Base-by-base conservation (phyloP, 2,888 invertebrate species). In the Drosophila lutescens region DNA sequence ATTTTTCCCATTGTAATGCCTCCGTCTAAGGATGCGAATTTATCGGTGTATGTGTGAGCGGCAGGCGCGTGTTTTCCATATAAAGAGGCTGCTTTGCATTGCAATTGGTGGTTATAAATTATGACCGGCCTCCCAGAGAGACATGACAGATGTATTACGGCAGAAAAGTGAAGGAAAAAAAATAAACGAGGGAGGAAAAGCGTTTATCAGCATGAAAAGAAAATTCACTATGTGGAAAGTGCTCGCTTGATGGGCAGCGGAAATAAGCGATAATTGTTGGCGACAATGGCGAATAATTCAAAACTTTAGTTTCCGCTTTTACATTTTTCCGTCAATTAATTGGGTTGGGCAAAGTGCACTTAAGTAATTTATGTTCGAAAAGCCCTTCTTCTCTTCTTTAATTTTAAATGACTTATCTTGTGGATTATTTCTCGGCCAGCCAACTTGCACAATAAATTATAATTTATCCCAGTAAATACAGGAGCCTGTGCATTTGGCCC, bases 31-130 rank as follows among this genome's bases (percentile, higher is more conserved):
- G 8, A 46, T 47, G 36, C 49, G 26, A 50, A 60, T 26, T 63
- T 63, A 38, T 65, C 36, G 15, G 44, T 65, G 62, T 60, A 17
- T 43, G 32, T 60, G 62, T 34, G 32, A 41, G 58, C 41, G 17
- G 32, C 23, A 38, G 65, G 82, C 73, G 75, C 86, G 83, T 82
- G 81, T 75, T 82, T 85, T 77, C 69, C 77, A 81, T 82, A 77
- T 80, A 77, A 81, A 81, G 67, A 76, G 68, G 78, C 83, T 83
- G 75, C 73, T 80, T 82, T 79, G 77, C 80, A 81, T 86, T 69
- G 83, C 83, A 82, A 71, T 71, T 80, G 77, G 69, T 83, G 66
- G 63, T 63, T 73, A 80, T 70, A 71, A 81, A 82, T 76, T 82
- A 79, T 66, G 40, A 50, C 50, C 40, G n/a, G 40, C 38, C 47